phyloP scores from a whole-genome alignment of 1,140 invertebrate species.

The Onthophagus taurus region DNA sequence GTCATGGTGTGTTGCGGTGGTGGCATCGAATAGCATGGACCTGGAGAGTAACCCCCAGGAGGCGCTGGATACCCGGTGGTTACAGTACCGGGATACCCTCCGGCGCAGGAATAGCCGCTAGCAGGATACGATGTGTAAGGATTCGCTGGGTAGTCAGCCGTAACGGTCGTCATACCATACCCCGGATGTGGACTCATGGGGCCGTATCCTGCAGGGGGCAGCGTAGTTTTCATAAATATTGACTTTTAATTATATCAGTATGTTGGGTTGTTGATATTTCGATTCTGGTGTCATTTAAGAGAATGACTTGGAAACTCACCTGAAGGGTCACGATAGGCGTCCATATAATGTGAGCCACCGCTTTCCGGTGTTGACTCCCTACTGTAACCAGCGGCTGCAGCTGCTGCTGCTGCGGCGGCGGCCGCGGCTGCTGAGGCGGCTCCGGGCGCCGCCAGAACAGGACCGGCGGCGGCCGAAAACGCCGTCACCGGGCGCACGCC shows the following conservation, averaged over 20 bases:
- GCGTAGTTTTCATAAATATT: constrained; percentile 1
- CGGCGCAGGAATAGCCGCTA: constrained; percentile 31
- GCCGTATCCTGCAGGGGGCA: constrained; percentile 64
- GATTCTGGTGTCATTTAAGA: too few relatives aligned
- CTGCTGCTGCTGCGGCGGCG: constrained; percentile 33
- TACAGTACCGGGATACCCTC: constrained; percentile 53
- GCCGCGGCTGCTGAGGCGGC: constrained; percentile 43
- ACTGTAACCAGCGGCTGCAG: constrained; percentile 56
- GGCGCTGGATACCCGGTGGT: constrained; percentile 49
- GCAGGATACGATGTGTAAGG: constrained; percentile 54
- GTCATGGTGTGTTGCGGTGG: constrained; percentile 59
- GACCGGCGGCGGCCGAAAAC: constrained; percentile 46
- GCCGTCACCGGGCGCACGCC: constrained; percentile 43
- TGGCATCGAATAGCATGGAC: constrained; percentile 74
- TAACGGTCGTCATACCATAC: constrained; percentile 64
- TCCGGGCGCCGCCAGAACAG: constrained; percentile 54
- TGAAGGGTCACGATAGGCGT: constrained; percentile 71
- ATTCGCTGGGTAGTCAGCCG: constrained; percentile 67
- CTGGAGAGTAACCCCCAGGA: constrained; percentile 61
- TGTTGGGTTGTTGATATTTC: not conserved
- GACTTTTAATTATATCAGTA: not conserved
- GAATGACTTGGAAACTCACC: constrained; percentile 48
- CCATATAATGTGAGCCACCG: constrained; percentile 73
- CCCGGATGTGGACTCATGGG: constrained; percentile 73
- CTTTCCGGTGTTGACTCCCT: constrained; percentile 73